phyloP scores from a whole-genome alignment of 2,797 vertebrate genomes.

The Neostethus bicornis region DNA sequence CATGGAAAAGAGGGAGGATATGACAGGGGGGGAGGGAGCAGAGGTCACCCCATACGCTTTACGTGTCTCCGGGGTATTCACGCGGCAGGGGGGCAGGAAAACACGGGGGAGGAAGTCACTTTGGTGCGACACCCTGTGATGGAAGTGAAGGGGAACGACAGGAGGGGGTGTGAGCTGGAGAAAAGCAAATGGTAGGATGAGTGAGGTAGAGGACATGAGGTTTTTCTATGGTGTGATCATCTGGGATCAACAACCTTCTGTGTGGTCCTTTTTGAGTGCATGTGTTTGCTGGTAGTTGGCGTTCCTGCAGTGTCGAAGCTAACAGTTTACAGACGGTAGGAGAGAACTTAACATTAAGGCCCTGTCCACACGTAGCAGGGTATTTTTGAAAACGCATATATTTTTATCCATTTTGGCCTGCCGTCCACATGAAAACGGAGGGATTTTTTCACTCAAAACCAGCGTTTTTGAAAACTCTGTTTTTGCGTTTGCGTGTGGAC shows the following conservation, averaged over 20 bases:
- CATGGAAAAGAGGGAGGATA: background rate
- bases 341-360: constrained; percentile 1
- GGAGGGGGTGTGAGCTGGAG: constrained; percentile 18
- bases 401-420: no score
- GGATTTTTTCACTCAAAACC: no score
- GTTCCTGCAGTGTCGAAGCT: constrained; percentile 3
- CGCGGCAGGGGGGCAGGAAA: constrained; percentile 46
- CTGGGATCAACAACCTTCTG: constrained; percentile 46
- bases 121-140: constrained; percentile 49
- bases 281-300: constrained; percentile 12
- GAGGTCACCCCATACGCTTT: constrained; percentile 37
- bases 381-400: no score
- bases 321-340: background rate
- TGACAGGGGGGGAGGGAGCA: constrained; percentile 18
- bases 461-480: no score
- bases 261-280: constrained; percentile 56
- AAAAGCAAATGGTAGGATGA: constrained; percentile 44
- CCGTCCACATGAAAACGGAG: no score
- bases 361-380: no score
- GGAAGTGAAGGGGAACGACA: constrained; percentile 35
- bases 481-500: no score
- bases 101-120: constrained; percentile 48
- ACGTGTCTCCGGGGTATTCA: constrained; percentile 53
- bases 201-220: constrained; percentile 41
- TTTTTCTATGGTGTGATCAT: constrained; percentile 38